Percentiles rank a stretch among this genome's conserved stretches.
phyloP scores from a whole-genome alignment of 2,113 vertebrate genomes.

The Ophiodon elongatus region DNA sequence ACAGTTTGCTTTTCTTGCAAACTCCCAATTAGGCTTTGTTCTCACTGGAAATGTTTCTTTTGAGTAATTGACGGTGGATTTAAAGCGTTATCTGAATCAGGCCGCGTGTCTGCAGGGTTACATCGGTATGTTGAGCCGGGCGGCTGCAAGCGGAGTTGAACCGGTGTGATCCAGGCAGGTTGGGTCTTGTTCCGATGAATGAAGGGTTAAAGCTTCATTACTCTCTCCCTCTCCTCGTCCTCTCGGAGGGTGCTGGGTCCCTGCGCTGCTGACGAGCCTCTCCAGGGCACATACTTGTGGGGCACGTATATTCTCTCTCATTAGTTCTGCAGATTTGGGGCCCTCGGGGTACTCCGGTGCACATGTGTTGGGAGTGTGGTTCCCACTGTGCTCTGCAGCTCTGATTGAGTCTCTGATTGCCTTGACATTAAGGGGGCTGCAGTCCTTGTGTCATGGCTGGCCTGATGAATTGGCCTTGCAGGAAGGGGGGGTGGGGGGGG shows the following conservation, averaged over 20 bases:
- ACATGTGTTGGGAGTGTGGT: conserved; percentile 63
- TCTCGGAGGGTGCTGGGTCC: conserved; percentile 56
- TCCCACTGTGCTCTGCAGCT: conserved; percentile 51
- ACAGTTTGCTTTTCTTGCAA: conserved; percentile 67
- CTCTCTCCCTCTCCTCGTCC: not conserved
- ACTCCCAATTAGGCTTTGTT: conserved; percentile 67
- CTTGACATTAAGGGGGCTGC: conserved; percentile 56
- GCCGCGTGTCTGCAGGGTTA: conserved; percentile 58
- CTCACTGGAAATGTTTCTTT: conserved; percentile 53
- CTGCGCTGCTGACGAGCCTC: conserved; percentile 12
- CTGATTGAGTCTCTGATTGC: conserved; percentile 74
- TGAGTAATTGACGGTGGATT: conserved; percentile 61
- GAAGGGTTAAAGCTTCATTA: conserved; percentile 51
- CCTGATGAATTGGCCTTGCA: conserved; percentile 53
- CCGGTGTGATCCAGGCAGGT: too few species aligned
- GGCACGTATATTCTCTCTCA: conserved; percentile 63
- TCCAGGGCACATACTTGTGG: conserved; percentile 63
- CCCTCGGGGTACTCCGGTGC: conserved; percentile 55
- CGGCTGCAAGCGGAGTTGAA: too few species aligned
- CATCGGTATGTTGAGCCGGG: too few species aligned
- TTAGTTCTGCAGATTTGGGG: conserved; percentile 73
- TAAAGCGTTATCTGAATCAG: conserved; percentile 51
- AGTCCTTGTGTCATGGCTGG: conserved; percentile 50
- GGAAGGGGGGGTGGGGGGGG: not conserved
- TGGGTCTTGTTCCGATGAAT: conserved; percentile 7